Evolutionary conservation across 2,797 vertebrate species (phyloP), one percentile per base, ranked within the genome.

Genomic region (Pantherophis vulpinus): DNA sequence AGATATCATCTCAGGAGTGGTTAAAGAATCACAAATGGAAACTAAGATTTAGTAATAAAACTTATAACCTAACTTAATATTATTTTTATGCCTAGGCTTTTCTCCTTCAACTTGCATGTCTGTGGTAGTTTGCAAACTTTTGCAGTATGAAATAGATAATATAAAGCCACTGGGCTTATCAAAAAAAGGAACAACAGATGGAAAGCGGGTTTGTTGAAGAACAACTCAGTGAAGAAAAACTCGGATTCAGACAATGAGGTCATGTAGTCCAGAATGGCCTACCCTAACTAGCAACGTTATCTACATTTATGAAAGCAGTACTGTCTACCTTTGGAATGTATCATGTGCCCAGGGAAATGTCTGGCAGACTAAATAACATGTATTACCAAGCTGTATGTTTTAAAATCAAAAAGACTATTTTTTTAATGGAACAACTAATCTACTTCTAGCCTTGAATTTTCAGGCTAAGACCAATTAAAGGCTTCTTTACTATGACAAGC

Each of bases 391-490:
- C 92, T 86, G 54, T 16, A 51, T 95, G 94, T 95, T 93, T 95
- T 18, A 9, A 47, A 95, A 94, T 90, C 32, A 27, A 89, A 54
- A 88, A 37, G 89, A 54, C 20, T 83, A 37, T 86, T 60, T 86
- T 91, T 91, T 60, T 86, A 59, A 94, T 95, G 59, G 0, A 93
- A 14, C 94, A 97, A 97, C 96, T 94, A 97, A 96, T 97, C 96
- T 97, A 97, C 97, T 96, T 93, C 94, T 95, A 96, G 96, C 94
- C 93, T 93, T 93, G 96, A 96, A 97, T 97, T 97, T 97, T 97
- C 97, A 97, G 98, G 98, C 97, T 97, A 98, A 97, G 96, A 94
- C 96, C 97, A 98, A 98, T 98, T 98, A 98, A 98, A 97, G 98
- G 94, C 94, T 97, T 96, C 94, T 98, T 98, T 98, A 97, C 97